Base-by-base conservation (phyloP, 2,888 invertebrate species). In the Trichogramma dendrolimi region DNA sequence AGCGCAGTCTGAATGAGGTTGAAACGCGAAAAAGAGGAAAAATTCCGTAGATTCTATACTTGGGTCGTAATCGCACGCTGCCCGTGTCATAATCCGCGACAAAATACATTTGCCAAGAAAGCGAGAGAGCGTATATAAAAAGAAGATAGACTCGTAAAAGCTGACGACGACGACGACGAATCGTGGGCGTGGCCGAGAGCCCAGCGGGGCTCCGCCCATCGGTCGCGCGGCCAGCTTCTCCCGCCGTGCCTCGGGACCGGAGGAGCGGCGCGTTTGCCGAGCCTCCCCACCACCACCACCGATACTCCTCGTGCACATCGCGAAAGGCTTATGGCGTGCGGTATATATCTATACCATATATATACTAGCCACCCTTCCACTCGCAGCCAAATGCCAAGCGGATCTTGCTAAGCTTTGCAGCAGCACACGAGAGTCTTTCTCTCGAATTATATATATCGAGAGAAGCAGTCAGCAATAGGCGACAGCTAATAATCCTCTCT, bases 51-150 rank as follows among this genome's bases (percentile, higher is more conserved):
- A 52, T 60, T 58, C 55, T 59, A 55, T 63, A 70, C 71, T 72
- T 74, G 73, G 77, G 74, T 79, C 75, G 75, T 79, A 77, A 79
- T 79, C 79, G 76, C 77, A 72, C 76, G 73, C 77, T 77, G 76
- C 73, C 73, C 77, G 79, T 77, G 79, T 79, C 78, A 79, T 79
- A 79, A 79, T 79, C 79, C 75, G 76, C 73, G 77, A 74, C 75
- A 77, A 77, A 79, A 79, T 77, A 79, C 79, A 74, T 78, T 79
- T 77, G 76, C 76, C 74, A 76, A 77, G 73, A 59, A 47, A 53
- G 55, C 55, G 60, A 59, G 53, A 44, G 53, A 40, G 47, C 51
- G 39, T 41, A 4, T n/a, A n/a, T 10, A 57, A 49, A 57, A 56
- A 53, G 47, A 55, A 41, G 43, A 52, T 27, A 38, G 27, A 27